Base-by-base conservation (phyloP, 2,888 invertebrate species). In the Lagria hirta region DNA sequence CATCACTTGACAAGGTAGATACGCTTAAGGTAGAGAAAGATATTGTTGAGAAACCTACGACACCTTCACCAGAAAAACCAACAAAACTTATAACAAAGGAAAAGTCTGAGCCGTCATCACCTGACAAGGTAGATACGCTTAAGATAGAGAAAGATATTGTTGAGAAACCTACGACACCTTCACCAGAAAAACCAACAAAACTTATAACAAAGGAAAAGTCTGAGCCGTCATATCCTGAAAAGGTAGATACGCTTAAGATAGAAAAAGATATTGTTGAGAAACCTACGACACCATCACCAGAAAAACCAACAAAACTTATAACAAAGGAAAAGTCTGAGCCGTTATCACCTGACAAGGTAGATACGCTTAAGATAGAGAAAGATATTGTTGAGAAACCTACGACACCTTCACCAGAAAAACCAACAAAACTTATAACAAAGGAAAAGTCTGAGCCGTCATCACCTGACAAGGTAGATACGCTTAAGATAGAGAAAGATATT, bases 371-470 rank as follows among this genome's bases (percentile, higher is more conserved):
- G 14, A 14, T 21, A 1, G 32, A 32, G 2, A 21, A 21, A 18
- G 13, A 12, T 10, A 12, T 14, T 10, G 21, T 14, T 24, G 26
- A 26, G 20, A 48, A 42, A 28, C 23, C 15, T 8, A 28, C 28
- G 27, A 26, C 38, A 20, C 36, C 51, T n/a, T 15, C 37, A n/a
- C 13, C 27, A 2, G 43, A 16, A 6, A 30, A 48, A 35, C 28
- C 35, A 13, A 30, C 35, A 3, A 10, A 27, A 13, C 21, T 17
- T n/a, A 29, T n/a, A n/a, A n/a, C n/a, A n/a, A n/a, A n/a, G n/a
- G n/a, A n/a, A n/a, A n/a, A n/a, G n/a, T n/a, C n/a, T n/a, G n/a
- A n/a, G n/a, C n/a, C n/a, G n/a, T n/a, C n/a, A n/a, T n/a, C n/a
- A n/a, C n/a, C n/a, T n/a, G n/a, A n/a, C n/a, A n/a, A n/a, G n/a